A percentile compares a stretch with the other conserved stretches of the same genome.
Conservation (phyloP, 2,888 invertebrate genomes). For the Dolichomitus sp. region DNA sequence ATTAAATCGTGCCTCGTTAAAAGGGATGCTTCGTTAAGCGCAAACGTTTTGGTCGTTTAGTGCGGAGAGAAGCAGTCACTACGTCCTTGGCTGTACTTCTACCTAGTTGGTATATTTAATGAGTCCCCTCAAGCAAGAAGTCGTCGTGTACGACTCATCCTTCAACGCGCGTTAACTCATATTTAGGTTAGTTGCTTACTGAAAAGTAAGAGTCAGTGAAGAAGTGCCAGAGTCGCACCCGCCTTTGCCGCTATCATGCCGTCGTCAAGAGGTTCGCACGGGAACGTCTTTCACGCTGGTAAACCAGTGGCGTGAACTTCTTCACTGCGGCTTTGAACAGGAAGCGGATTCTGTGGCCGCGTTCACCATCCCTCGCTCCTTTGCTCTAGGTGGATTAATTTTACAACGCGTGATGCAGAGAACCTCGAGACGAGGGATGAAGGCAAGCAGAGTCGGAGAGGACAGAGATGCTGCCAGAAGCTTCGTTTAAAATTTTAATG, state of each 20-base stretch:
- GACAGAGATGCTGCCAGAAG: conserved; percentile 30
- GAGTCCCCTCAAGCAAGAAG: conserved; percentile 52
- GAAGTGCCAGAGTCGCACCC: conserved; percentile 41
- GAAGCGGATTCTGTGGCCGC: conserved; percentile 30
- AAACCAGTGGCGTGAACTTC: conserved; percentile 56
- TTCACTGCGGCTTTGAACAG: conserved; percentile 49
- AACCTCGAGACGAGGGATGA: conserved; percentile 30
- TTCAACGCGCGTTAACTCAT: conserved; percentile 56
- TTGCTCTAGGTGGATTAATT: conserved; percentile 64
- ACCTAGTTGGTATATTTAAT: conserved; percentile 51
- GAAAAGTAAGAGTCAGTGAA: conserved; percentile 48
- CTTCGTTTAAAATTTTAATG: conserved; percentile 72
- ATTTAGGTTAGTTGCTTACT: conserved; percentile 57
- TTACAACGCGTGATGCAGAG: conserved; percentile 64
- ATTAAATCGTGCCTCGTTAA: conserved; percentile 64
- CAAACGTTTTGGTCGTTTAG: conserved; percentile 60
- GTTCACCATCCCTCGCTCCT: conserved; percentile 12
- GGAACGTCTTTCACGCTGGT: conserved; percentile 48
- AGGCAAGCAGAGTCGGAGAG: not conserved
- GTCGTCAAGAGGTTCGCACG: conserved; percentile 4
- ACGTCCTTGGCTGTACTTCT: conserved; percentile 10
- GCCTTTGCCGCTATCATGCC: conserved; percentile 16
- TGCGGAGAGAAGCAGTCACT: conserved; percentile 33
- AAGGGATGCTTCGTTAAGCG: conserved; percentile 62
- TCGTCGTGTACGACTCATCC: conserved; percentile 50